Evolutionary conservation across 2,888 invertebrate species (phyloP).

Genomic region (Tribolium freemani): DNA sequence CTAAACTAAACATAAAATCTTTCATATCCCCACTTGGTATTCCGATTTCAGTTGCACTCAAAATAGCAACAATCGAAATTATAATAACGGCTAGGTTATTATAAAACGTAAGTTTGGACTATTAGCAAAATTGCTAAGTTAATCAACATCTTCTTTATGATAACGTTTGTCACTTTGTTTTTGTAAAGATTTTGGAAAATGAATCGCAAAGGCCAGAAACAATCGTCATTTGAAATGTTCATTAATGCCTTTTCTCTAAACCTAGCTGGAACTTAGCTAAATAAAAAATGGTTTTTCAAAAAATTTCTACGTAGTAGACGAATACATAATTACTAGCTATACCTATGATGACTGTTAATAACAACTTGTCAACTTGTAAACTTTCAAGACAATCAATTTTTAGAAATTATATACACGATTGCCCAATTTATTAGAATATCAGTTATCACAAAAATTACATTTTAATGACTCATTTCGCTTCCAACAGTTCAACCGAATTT

Average conservation of each 20-base stretch:
- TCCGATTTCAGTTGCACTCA: not conserved
- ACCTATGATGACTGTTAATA: no score
- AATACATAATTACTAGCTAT: no score
- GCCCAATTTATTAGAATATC: no score
- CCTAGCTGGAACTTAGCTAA: not conserved
- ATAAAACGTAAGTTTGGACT: not conserved
- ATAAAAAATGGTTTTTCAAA: no score
- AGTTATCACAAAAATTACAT: no score
- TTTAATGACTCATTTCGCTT: no score
- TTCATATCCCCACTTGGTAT: not conserved
- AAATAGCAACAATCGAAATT: not conserved
- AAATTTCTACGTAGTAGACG: no score
- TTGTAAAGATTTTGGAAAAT: not conserved
- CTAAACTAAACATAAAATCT: not conserved
- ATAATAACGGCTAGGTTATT: not conserved
- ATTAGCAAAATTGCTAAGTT: not conserved
- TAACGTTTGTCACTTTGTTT: not conserved
- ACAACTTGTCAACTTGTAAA: no score
- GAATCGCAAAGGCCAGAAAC: not conserved
- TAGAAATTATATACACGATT: no score
- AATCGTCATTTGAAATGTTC: not conserved
- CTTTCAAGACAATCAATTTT: no score
- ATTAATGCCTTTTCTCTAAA: not conserved
- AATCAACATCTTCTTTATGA: not conserved
- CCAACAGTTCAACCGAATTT: no score